These are phyloP conservation scores for Prorops nasuta DNA, from an alignment of 1,140 invertebrate genomes.

Conservation along the genomic window DNA sequence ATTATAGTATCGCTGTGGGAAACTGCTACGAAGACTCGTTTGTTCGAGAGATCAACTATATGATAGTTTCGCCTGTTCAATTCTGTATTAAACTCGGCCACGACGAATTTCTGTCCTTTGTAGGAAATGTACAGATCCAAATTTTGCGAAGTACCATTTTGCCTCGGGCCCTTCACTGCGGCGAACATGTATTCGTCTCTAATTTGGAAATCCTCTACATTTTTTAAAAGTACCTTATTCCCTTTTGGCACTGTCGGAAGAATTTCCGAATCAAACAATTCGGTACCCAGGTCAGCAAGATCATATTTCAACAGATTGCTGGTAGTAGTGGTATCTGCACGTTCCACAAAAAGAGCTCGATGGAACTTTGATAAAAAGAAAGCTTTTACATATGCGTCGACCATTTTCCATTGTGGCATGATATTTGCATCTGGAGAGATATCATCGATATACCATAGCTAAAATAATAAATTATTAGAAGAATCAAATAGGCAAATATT, in stretches of 20 bases:
- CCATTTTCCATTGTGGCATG: conserved; percentile 70
- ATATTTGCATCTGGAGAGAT: conserved; percentile 69
- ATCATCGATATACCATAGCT: conserved; percentile 13
- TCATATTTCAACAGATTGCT: conserved; percentile 63
- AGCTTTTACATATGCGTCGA: conserved; percentile 73
- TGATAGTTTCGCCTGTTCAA: conserved; percentile 71
- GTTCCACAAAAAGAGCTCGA: conserved; percentile 66
- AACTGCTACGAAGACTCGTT: conserved; percentile 80
- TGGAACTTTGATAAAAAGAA: conserved; percentile 65
- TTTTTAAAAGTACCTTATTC: no score
- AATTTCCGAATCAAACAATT: neutral
- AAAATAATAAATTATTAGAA: neutral
- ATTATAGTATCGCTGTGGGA: conserved; percentile 71
- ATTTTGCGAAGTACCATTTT: conserved; percentile 36
- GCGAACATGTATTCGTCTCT: conserved; percentile 84
- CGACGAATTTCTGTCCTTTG: conserved; percentile 67
- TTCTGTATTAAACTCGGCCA: conserved; percentile 73
- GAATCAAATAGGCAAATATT: neutral
- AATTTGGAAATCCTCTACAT: conserved; percentile 79
- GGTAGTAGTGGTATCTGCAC: conserved; percentile 63
- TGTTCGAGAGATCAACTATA: conserved; percentile 79
- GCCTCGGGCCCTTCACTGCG: conserved; percentile 42
- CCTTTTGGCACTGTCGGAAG: conserved; percentile 39
- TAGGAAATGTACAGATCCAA: conserved; percentile 79
- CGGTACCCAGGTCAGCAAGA: neutral